Evolutionary conservation across 2,113 vertebrate genomes (phyloP), one percentile per base, ranked within the genome.

Genomic region (Salvelinus fontinalis): DNA sequence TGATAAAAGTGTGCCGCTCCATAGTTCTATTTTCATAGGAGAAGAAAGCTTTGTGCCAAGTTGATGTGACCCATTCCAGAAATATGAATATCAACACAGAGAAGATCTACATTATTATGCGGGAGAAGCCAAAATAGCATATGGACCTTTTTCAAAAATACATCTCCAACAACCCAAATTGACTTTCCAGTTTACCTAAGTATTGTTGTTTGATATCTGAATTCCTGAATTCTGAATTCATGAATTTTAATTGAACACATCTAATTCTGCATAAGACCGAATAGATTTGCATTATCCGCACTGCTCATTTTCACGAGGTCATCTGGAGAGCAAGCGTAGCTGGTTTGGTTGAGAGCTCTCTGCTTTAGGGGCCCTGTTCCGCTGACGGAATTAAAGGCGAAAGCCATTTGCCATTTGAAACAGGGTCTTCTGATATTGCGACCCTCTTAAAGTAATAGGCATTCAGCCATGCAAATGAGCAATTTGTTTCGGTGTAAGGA

Each of bases 11-110:
- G 60, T 66, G 85, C 72, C 76, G 81, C 44, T 71, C 70, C 70
- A 87, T 73, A 80, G 81, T 85, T 91, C 87, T 91, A 89, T 88
- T 91, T 91, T 81, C 78, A 74, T 26, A 31, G 7, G 49, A 44
- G 39, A 60, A 65, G 74, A 51, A 84, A 60, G n/a, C 6, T 18
- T 54, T 54, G 51, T 54, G 51, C 12, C 14, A 54, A 54, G 12
- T 54, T 26, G 20, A 12, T 44, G 75, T 70, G 48, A 49, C 69
- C 51, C 20, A 31, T 51, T 65, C 13, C 20, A 51, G 1, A 66
- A 31, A 75, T 84, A 26, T 79, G 67, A 83, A 81, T 78, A 73
- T 79, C 75, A 85, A 60, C 70, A 83, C 86, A 86, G 84, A 88
- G 69, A 85, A 83, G 87, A 84, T 82, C 78, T 71, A 82, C 3